Conservation (phyloP, 2,888 invertebrate species). For the Nymphalis urticae region DNA sequence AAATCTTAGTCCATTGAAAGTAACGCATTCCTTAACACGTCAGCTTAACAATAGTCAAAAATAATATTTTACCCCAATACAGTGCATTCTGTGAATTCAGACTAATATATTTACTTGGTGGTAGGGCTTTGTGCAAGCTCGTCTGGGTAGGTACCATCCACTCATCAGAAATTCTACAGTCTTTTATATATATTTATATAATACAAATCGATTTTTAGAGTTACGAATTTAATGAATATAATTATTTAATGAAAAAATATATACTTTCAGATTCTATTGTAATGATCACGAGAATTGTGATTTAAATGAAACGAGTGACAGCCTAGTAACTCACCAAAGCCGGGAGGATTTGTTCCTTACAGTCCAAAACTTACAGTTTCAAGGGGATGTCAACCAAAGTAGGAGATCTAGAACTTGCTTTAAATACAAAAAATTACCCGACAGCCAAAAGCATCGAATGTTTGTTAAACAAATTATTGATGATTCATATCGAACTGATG, state of each 20-base stretch:
- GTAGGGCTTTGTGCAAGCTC: too few species aligned
- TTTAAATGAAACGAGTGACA: slow-evolving; percentile 42
- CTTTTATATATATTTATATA: too few species aligned
- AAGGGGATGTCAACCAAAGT: slow-evolving; percentile 56
- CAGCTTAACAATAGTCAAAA: too few species aligned
- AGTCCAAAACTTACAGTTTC: slow-evolving; percentile 70
- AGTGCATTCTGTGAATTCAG: too few species aligned
- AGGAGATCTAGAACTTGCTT: slow-evolving; percentile 64
- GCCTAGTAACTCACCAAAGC: slow-evolving; percentile 41
- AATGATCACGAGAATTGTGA: slow-evolving; percentile 36
- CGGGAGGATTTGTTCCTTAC: slow-evolving; percentile 62
- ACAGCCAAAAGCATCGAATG: slow-evolving; percentile 65
- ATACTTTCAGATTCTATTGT: slow-evolving; percentile 57
- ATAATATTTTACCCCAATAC: too few species aligned
- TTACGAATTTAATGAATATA: too few species aligned
- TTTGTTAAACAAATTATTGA: slow-evolving; percentile 67
- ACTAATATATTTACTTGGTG: too few species aligned
- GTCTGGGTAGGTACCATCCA: too few species aligned
- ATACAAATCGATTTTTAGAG: too few species aligned
- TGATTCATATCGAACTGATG: slow-evolving; percentile 50
- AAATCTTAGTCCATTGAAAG: too few species aligned
- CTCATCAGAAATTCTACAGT: too few species aligned
- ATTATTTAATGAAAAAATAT: neutral
- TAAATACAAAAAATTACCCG: slow-evolving; percentile 61
- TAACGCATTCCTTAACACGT: too few species aligned